Conservation (phyloP, 1,140 invertebrate species). For the Charaxes varanes region DNA sequence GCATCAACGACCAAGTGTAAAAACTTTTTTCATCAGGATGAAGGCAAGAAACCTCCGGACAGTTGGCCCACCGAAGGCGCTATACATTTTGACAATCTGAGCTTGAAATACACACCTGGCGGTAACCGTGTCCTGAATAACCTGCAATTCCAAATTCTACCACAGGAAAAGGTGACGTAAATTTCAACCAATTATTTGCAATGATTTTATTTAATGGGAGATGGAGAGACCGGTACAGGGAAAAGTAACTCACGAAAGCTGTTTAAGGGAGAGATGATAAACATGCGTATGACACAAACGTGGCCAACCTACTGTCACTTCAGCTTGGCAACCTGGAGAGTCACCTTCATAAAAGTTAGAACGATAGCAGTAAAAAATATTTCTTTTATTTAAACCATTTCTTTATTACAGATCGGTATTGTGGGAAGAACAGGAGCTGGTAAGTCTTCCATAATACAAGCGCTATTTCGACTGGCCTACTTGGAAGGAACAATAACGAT, state of each 20-base stretch:
- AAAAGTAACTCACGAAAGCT: no score
- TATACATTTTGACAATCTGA: slow-evolving; percentile 80
- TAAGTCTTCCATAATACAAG: slow-evolving; percentile 90
- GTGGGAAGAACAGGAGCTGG: slow-evolving; percentile 93
- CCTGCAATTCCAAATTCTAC: slow-evolving; percentile 78
- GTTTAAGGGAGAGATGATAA: no score
- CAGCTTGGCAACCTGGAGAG: no score
- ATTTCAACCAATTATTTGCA: background rate
- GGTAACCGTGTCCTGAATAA: slow-evolving; percentile 77
- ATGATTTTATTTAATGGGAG: background rate
- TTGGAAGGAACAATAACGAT: slow-evolving; percentile 78
- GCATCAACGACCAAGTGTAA: no score
- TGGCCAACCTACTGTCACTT: no score
- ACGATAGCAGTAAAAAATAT: background rate
- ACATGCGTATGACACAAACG: no score
- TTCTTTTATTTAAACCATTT: no score
- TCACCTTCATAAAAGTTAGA: no score
- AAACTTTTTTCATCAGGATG: slow-evolving; percentile 29
- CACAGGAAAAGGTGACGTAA: slow-evolving; percentile 80
- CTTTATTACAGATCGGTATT: slow-evolving; percentile 80
- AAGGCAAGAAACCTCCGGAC: slow-evolving; percentile 77
- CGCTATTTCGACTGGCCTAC: slow-evolving; percentile 85
- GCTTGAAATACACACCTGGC: slow-evolving; percentile 77
- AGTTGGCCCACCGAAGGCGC: slow-evolving; percentile 82
- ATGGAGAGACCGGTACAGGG: no score